Evolutionary conservation across 2,797 vertebrate genomes (phyloP).

Genomic region (Salarias fasciatus): DNA sequence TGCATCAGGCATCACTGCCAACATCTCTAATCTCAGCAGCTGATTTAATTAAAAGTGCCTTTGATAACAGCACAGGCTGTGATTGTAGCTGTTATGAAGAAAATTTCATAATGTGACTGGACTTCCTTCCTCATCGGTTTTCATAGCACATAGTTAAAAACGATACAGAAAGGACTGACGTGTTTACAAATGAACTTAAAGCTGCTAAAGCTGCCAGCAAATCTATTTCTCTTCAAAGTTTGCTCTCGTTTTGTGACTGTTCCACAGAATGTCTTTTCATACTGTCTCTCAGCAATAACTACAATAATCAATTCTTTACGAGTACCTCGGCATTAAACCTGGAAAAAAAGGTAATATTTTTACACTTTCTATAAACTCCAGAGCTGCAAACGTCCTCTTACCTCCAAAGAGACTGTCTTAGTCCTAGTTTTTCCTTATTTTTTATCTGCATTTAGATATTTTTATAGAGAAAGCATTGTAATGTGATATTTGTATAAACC

Average conservation of each 20-base stretch:
- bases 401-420: conserved; percentile 34
- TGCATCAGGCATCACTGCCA: conserved; percentile 29
- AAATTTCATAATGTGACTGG: conserved; percentile 60
- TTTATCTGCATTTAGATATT: background rate
- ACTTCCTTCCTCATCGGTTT: conserved; percentile 14
- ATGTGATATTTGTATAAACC: conserved; percentile 16
- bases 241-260: background rate
- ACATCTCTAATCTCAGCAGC: conserved; percentile 47
- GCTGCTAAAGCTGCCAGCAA: conserved; percentile 30
- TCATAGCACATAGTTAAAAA: conserved; percentile 22
- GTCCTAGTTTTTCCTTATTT: background rate
- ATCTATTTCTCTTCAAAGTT: background rate
- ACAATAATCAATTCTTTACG: conserved; percentile 28
- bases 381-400: conserved; percentile 5
- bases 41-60: conserved; percentile 71
- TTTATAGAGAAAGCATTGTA: background rate
- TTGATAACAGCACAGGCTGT: conserved; percentile 53
- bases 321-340: conserved; percentile 38
- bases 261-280: conserved; percentile 19
- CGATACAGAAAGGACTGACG: conserved; percentile 28
- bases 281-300: conserved; percentile 9
- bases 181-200: conserved; percentile 57
- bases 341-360: conserved; percentile 20
- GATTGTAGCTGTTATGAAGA: conserved; percentile 52
- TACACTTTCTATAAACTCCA: conserved; percentile 13